Percentiles rank a stretch among this genome's conserved stretches.
Conservation (phyloP, 2,113 vertebrate species). For the Peromyscus californicus region DNA sequence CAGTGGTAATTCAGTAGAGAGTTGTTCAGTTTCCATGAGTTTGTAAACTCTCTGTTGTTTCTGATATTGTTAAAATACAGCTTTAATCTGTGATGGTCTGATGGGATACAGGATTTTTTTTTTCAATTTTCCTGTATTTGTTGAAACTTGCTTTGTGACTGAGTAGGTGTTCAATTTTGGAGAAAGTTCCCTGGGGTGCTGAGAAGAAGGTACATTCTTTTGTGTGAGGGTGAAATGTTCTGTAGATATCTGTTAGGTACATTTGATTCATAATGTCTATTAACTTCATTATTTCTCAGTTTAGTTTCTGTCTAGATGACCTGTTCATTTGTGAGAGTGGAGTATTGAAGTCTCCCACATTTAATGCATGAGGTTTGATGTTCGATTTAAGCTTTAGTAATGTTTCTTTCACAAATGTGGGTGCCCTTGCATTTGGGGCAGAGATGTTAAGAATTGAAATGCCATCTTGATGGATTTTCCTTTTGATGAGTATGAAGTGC, state of each 20-base stretch:
- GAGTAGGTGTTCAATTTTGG: background rate
- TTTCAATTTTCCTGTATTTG: background rate
- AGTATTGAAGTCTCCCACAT: background rate
- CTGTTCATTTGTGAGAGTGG: background rate
- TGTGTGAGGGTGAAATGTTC: background rate
- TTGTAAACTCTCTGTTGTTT: background rate
- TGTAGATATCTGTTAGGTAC: background rate
- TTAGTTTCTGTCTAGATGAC: background rate
- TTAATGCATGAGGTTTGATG: background rate
- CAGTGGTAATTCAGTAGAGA: background rate
- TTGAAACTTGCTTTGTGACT: background rate
- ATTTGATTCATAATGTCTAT: background rate
- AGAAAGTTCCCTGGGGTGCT: background rate
- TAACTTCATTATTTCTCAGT: background rate
- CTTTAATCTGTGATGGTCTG: background rate
- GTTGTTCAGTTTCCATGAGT: background rate
- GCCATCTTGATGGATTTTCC: background rate
- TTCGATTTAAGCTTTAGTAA: background rate
- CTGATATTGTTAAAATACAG: background rate
- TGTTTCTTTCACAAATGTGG: background rate
- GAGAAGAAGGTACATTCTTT: background rate
- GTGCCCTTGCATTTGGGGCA: background rate
- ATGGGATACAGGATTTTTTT: background rate
- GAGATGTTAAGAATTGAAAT: background rate
- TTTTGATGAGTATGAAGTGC: background rate